Evolutionary conservation across 2,113 vertebrate species (phyloP), one percentile per base, ranked within the genome.

Genomic region (Salminus brasiliensis): DNA sequence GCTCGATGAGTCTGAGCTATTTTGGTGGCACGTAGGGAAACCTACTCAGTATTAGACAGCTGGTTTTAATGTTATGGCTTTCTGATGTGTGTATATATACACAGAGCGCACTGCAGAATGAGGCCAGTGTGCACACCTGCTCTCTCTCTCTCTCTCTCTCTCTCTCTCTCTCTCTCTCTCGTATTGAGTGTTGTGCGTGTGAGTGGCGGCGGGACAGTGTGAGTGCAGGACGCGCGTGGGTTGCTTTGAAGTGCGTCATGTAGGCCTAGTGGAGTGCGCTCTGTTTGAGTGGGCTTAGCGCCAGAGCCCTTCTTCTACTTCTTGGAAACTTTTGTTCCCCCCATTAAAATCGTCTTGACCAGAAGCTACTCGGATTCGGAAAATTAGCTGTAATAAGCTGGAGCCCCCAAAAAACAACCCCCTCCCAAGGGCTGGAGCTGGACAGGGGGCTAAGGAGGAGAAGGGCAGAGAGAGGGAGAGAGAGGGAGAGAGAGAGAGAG

Each of bases 341-440:
- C 55, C 66, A 27, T 72, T 49, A 55, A 60, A 79, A 23, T 69
- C 10, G 15, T 77, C 57, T 43, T 81, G 72, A 72, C 79, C 84
- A 78, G 74, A 83, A 83, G 73, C 77, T 74, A 21, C 72, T 52
- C 29, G 47, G 57, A 70, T 82, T 81, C 45, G 55, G 84, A 88
- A 88, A 86, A 88, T 80, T 73, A 86, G 79, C 73, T 45, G 62
- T 80, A 83, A 84, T 85, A 71, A 84, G 67, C 79, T 63, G 57
- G 76, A 85, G 79, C 76, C 79, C 84, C 68, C 62, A 53, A 10
- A 30, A 55, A 63, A 9, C 13, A 25, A 39, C 59, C 53, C 57
- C 11, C 60, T 77, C 55, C 74, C 66, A 25, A 9, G 25, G 68
- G 82, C 43, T 55, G 60, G 57, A 34, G 75, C 60, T 71, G 79